Evolutionary conservation across 2,113 vertebrate species (phyloP), one percentile per base, ranked within the genome.

Genomic region (Perca schrenkii): DNA sequence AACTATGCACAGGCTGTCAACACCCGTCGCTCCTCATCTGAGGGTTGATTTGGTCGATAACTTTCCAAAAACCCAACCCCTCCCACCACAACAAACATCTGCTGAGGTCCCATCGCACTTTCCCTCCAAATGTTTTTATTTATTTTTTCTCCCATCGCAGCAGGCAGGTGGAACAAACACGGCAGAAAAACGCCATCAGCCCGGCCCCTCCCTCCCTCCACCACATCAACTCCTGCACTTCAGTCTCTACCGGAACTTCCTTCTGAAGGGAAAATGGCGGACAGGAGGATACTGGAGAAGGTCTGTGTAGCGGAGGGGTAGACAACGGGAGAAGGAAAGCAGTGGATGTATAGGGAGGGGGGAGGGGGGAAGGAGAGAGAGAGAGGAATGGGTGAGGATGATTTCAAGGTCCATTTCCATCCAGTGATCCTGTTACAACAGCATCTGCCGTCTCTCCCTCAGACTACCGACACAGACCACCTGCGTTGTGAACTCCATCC

Each of bases 341-440:
- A 34, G 21, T 31, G 54, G 67, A 3, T 50, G 43, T 22, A 3
- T 58, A 11, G 40, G 10, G 12, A 12, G 56, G 21, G 36, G 3
- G 8, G n/a, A n/a, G n/a, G 7, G 40, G 4, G 40, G 8, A 21
- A 11, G 40, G 25, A 1, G 28, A 2, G 52, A 49, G 28, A 25
- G 62, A 14, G 74, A 57, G 47, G 21, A 67, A 69, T 10, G 60
- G 73, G 54, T 22, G 28, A 43, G 70, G 70, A 69, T 63, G 57
- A 66, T 81, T 90, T 77, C 65, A 71, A 72, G 83, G 86, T 81
- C 79, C 74, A 22, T 90, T 90, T 93, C 91, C 88, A 84, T 88
- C 90, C 86, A 88, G 91, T 85, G 90, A 93, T 93, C 85, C 82
- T 31, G 86, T 94, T 90, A 90, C 90, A 91, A 84, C 84, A 73